These are phyloP conservation scores for Hylaea fasciaria DNA, from an alignment of 2,888 invertebrate species.

Conservation along the genomic window DNA sequence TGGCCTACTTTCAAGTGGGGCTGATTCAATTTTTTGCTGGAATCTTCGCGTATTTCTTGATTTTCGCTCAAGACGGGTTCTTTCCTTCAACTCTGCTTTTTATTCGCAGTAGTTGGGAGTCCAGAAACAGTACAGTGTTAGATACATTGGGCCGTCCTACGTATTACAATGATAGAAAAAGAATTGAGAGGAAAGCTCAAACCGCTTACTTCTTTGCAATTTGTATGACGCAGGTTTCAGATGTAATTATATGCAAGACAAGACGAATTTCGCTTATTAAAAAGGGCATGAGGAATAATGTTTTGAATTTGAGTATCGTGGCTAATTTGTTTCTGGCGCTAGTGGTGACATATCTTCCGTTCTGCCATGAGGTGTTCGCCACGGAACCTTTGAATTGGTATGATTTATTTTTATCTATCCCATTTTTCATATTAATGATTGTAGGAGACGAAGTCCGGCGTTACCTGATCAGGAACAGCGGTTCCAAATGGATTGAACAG, in stretches of 20 bases:
- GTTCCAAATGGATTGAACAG: slow-evolving; percentile 88
- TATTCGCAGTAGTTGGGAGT: slow-evolving; percentile 90
- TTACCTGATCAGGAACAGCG: slow-evolving; percentile 87
- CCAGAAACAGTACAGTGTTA: slow-evolving; percentile 82
- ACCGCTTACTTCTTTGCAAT: slow-evolving; percentile 92
- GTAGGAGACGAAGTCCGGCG: slow-evolving; percentile 90
- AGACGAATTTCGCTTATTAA: slow-evolving; percentile 89
- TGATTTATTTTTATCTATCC: slow-evolving; percentile 89
- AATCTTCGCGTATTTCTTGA: slow-evolving; percentile 91
- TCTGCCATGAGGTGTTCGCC: slow-evolving; percentile 87
- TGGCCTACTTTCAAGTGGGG: slow-evolving; percentile 94
- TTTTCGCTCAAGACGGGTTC: slow-evolving; percentile 92
- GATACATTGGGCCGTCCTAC: slow-evolving; percentile 92
- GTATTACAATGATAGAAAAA: slow-evolving; percentile 88
- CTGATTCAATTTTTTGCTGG: slow-evolving; percentile 93
- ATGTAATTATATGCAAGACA: slow-evolving; percentile 92
- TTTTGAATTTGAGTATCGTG: slow-evolving; percentile 86
- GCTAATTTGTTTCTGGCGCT: slow-evolving; percentile 87
- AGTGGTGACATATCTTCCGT: slow-evolving; percentile 88
- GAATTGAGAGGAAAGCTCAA: slow-evolving; percentile 89
- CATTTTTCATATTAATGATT: slow-evolving; percentile 90
- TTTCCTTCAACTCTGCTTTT: slow-evolving; percentile 87
- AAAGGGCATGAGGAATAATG: slow-evolving; percentile 90
- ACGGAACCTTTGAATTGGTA: slow-evolving; percentile 88
- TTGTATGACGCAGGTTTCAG: slow-evolving; percentile 91